Percentiles rank a stretch among this genome's conserved stretches.
Evolutionary conservation across 64 coral and sea anemone genomes (phyloP).

Genomic region (Montipora sp.): DNA sequence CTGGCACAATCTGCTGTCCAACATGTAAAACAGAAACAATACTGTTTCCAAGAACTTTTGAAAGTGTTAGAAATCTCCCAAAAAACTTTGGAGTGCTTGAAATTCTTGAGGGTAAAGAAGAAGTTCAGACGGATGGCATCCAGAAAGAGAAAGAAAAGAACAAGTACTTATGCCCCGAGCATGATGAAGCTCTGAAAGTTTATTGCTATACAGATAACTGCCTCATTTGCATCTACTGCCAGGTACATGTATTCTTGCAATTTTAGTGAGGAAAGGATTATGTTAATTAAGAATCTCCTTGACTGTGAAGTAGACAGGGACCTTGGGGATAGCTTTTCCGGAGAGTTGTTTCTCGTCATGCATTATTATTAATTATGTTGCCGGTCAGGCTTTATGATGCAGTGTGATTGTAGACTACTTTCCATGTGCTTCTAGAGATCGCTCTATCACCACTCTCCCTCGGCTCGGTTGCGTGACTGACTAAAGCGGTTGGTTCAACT

Average conservation of each 20-base stretch:
- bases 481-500: no score
- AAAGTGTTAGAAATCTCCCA: constrained; percentile 64
- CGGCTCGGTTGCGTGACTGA: no score
- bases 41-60: constrained; percentile 48
- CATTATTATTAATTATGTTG: no score
- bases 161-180: constrained; percentile 76
- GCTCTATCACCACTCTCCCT: no score
- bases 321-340: no score
- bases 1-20: constrained; percentile 66
- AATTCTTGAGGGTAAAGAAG: constrained; percentile 80
- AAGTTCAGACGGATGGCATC: constrained; percentile 31
- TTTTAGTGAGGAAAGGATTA: no score
- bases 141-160: constrained; percentile 49
- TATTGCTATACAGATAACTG: constrained; percentile 88
- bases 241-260: constrained; percentile 42
- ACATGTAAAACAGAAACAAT: constrained; percentile 82
- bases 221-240: constrained; percentile 96
- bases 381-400: no score
- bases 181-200: constrained; percentile 92
- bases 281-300: no score
- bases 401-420: no score
- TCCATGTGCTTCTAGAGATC: no score
- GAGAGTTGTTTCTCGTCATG: no score
- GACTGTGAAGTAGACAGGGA: no score
- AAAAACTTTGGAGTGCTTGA: constrained; percentile 94